Evolutionary conservation across 2,888 invertebrate genomes (phyloP).

Genomic region (Eupithecia vulgata): DNA sequence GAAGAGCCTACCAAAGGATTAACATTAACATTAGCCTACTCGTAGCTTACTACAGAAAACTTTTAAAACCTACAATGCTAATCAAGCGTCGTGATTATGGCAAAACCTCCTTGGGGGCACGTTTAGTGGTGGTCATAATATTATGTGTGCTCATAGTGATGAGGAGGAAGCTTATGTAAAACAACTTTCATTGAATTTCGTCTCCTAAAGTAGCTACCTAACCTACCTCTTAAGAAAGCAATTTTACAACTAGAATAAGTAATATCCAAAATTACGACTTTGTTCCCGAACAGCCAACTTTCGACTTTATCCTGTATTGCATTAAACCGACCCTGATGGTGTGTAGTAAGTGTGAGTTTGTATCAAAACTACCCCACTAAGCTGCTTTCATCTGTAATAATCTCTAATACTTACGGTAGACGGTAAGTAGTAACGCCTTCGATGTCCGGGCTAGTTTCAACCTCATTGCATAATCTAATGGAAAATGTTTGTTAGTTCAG

Average conservation of each 20-base stretch:
- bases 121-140: neutral
- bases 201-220: too few relatives aligned
- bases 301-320: neutral
- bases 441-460: constrained; percentile 19
- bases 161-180: neutral
- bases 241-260: neutral
- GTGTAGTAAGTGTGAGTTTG: constrained; percentile 4
- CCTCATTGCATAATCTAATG: constrained; percentile 51
- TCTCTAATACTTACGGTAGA: constrained; percentile 22
- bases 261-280: neutral
- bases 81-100: neutral
- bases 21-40: too few relatives aligned
- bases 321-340: constrained; percentile 4
- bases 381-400: constrained; percentile 28
- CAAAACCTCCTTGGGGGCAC: neutral
- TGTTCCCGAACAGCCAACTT: neutral
- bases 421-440: constrained; percentile 20
- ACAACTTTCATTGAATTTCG: neutral
- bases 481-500: constrained; percentile 52
- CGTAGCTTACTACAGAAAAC: neutral
- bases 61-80: neutral
- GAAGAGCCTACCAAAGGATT: neutral
- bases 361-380: constrained; percentile 23
- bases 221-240: neutral
- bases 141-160: neutral